phyloP scores from a whole-genome alignment of 2,888 invertebrate genomes.

The Brenthis ino region DNA sequence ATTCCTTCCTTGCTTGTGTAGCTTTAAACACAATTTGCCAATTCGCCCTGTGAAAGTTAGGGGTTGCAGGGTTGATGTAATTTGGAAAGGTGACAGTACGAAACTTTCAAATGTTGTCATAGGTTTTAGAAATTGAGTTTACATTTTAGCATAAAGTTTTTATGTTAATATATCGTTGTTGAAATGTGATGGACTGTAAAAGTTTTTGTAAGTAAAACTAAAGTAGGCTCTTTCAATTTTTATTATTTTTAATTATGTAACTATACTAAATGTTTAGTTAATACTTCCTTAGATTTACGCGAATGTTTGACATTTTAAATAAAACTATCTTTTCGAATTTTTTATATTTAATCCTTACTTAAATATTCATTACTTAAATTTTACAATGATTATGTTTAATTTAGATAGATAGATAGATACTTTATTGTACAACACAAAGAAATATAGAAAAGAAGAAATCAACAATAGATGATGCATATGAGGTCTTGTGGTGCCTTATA shows the following conservation, averaged over 20 bases:
- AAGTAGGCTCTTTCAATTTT: neutral
- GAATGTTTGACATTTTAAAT: no score
- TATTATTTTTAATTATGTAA: neutral
- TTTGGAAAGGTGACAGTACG: slow-evolving; percentile 12
- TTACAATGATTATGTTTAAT: no score
- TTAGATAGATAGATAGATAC: no score
- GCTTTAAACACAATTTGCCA: slow-evolving; percentile 21
- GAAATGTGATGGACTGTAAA: neutral
- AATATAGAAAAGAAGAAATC: no score
- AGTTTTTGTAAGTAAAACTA: neutral
- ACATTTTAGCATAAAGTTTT: neutral
- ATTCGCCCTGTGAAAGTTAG: slow-evolving; percentile 13
- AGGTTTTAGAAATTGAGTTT: slow-evolving; percentile 2
- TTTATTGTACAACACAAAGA: no score
- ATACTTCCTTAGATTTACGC: no score
- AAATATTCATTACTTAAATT: no score
- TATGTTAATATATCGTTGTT: slow-evolving; percentile 6
- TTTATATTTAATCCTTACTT: no score
- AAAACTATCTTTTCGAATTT: no score
- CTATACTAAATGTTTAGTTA: no score
- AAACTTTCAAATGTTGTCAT: slow-evolving; percentile 10
- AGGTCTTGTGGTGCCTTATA: no score
- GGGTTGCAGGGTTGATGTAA: slow-evolving; percentile 16
- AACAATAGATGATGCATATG: no score
- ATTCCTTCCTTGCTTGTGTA: neutral